These are phyloP conservation scores for Phyllostomus discolor DNA, from an alignment of 2,113 vertebrate genomes.

Conservation along the genomic window DNA sequence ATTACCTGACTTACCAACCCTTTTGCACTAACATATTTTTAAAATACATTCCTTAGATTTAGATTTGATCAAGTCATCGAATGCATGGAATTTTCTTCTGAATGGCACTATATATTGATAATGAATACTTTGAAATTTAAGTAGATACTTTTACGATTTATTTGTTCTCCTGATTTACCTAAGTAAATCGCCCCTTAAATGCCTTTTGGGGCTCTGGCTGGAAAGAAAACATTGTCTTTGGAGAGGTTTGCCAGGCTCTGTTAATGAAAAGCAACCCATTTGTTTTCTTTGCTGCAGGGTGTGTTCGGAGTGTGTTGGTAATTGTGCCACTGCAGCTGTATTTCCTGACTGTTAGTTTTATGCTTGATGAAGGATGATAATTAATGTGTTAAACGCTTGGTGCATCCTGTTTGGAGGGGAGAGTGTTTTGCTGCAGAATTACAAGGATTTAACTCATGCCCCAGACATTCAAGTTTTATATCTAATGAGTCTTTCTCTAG, in stretches of 20 bases:
- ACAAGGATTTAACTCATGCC: background rate
- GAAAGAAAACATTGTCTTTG: conserved; percentile 79
- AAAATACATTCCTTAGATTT: background rate
- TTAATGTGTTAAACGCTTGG: conserved; percentile 74
- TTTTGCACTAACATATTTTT: background rate
- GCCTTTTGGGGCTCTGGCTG: conserved; percentile 64
- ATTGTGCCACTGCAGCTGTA: conserved; percentile 77
- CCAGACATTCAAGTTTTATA: conserved; percentile 31
- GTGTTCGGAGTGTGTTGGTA: conserved; percentile 73
- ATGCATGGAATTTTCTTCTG: background rate
- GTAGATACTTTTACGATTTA: conserved; percentile 56
- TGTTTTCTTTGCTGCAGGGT: conserved; percentile 79
- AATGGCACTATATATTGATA: background rate
- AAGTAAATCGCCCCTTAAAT: conserved; percentile 64
- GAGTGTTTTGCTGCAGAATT: conserved; percentile 46
- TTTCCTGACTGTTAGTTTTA: conserved; percentile 78
- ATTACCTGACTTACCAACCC: background rate
- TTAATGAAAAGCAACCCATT: conserved; percentile 80
- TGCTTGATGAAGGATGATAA: conserved; percentile 78
- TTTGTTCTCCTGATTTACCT: conserved; percentile 66
- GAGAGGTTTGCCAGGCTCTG: conserved; percentile 69
- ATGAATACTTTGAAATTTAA: conserved; percentile 58
- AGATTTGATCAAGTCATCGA: background rate
- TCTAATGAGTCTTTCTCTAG: conserved; percentile 12
- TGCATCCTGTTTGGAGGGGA: conserved; percentile 55